Conservation (phyloP, 2,113 vertebrate genomes). For the Epinephelus moara region DNA sequence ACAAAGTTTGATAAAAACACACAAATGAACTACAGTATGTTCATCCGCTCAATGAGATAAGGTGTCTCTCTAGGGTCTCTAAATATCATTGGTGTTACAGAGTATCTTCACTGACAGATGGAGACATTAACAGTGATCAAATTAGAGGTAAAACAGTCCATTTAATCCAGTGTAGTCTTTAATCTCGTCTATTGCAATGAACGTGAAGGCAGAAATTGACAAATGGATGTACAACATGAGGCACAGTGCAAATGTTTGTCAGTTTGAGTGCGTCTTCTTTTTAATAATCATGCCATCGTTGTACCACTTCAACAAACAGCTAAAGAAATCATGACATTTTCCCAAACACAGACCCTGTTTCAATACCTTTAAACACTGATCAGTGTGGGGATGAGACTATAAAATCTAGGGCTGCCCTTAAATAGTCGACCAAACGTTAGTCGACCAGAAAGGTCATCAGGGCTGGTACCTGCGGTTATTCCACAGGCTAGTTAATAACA, state of each 20-base stretch:
- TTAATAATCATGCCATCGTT: background rate
- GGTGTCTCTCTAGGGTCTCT: background rate
- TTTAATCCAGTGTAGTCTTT: background rate
- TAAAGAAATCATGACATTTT: too few species aligned
- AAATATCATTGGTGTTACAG: background rate
- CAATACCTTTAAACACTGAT: background rate
- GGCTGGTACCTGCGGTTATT: too few species aligned
- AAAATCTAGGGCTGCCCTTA: background rate
- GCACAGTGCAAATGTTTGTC: background rate
- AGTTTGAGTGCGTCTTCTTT: background rate
- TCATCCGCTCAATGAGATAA: background rate
- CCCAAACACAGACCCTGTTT: too few species aligned
- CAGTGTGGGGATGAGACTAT: background rate
- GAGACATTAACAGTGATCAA: background rate
- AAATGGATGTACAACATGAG: background rate
- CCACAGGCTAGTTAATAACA: too few species aligned
- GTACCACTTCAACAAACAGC: background rate
- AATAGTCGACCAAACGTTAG: too few species aligned
- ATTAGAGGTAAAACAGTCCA: background rate
- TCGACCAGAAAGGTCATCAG: too few species aligned
- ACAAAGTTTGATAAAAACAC: background rate
- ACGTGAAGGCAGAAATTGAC: background rate
- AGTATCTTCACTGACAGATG: background rate
- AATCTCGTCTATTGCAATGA: background rate
- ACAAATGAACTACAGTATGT: background rate